Evolutionary conservation across 1,140 invertebrate genomes (phyloP).

Genomic region (Procambarus virginalis): DNA sequence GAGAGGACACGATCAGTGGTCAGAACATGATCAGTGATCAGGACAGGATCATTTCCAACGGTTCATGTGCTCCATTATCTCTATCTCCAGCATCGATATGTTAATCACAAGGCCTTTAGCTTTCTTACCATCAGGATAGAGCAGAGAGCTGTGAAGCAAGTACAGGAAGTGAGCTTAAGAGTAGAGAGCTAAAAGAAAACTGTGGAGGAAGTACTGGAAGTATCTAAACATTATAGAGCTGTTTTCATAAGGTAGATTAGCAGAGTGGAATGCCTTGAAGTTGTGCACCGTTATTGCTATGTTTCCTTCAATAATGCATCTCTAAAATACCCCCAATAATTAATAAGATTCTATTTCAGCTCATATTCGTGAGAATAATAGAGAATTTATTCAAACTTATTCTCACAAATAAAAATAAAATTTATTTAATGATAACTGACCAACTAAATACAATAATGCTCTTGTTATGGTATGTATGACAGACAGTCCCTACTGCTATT

Average conservation of each 20-base stretch:
- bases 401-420: slow-evolving; percentile 18
- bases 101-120: not conserved
- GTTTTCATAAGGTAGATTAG: not conserved
- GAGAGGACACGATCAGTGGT: too few species aligned
- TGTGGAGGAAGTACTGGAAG: not conserved
- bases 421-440: not conserved
- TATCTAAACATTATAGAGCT: not conserved
- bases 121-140: not conserved
- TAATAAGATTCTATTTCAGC: slow-evolving; percentile 39
- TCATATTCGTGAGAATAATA: slow-evolving; percentile 14
- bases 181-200: not conserved
- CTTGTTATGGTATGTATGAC: slow-evolving; percentile 33
- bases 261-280: not conserved
- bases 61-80: not conserved
- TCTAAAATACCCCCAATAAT: slow-evolving; percentile 19
- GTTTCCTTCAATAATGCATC: slow-evolving; percentile 9
- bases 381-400: slow-evolving; percentile 5
- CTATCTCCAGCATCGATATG: not conserved
- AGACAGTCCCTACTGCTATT: slow-evolving; percentile 15
- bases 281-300: not conserved
- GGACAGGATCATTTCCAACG: too few species aligned
- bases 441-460: slow-evolving; percentile 13
- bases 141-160: not conserved
- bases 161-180: not conserved
- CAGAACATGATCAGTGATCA: too few species aligned